Percentiles rank a stretch among this genome's conserved stretches.
Conservation (phyloP, 2,888 invertebrate genomes). For the Athalia cordata region DNA sequence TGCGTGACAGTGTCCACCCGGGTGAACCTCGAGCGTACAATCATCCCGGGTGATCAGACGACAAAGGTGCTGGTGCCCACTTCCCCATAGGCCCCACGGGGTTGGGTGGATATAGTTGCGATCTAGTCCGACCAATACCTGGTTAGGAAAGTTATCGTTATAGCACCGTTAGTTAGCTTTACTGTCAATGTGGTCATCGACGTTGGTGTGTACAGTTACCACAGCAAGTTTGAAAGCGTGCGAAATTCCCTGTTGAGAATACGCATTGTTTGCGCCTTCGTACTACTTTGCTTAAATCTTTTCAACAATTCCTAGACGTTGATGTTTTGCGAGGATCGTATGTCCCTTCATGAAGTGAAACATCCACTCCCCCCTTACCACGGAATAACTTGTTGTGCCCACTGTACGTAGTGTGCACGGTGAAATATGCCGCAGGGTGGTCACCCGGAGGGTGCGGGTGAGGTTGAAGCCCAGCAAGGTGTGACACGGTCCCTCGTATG, state of each 20-base stretch:
- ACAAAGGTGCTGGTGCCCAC: conserved; percentile 17
- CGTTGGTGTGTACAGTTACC: too few species aligned
- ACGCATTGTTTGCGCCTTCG: too few species aligned
- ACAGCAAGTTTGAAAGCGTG: too few species aligned
- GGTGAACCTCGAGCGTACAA: conserved; percentile 18
- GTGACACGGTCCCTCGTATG: conserved; percentile 21
- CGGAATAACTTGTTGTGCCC: neutral
- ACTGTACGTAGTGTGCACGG: neutral
- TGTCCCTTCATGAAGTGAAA: too few species aligned
- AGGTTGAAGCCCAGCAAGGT: conserved; percentile 34
- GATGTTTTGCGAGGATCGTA: too few species aligned
- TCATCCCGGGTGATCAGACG: conserved; percentile 39
- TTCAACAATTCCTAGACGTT: too few species aligned
- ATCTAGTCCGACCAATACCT: too few species aligned
- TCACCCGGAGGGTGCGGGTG: conserved; percentile 18
- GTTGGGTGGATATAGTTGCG: neutral
- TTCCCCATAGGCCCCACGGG: neutral
- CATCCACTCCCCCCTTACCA: neutral
- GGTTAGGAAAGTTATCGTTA: too few species aligned
- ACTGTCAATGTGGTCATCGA: too few species aligned
- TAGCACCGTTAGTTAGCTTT: too few species aligned
- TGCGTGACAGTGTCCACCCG: conserved; percentile 34
- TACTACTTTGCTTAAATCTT: too few species aligned
- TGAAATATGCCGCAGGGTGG: conserved; percentile 16
- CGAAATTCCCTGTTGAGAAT: too few species aligned